Evolutionary conservation across 1,140 invertebrate genomes (phyloP), one percentile per base, ranked within the genome.

Genomic region (Hesperophylax magnus): DNA sequence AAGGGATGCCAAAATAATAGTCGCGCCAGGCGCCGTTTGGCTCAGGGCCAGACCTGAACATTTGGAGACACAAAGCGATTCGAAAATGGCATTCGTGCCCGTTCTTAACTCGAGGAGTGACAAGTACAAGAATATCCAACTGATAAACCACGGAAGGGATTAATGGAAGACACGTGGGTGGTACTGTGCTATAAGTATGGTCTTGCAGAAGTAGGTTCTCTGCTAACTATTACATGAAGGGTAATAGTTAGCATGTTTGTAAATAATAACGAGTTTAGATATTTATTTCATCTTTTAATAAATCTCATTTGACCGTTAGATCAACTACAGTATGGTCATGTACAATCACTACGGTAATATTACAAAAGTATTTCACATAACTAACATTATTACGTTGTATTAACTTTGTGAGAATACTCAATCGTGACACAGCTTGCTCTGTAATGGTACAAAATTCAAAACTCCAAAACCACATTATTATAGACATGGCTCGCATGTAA

Each of bases 231-330:
- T 15, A 54, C n/a, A n/a, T n/a, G n/a, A n/a, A 18, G 9, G 56
- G 20, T 58, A 14, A 7, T 4, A 4, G 17, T 4, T 3, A 3
- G 2, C 15, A 14, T 18, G 20, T n/a, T 18, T 58, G 54, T 18
- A 58, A 58, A 58, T 58, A 22, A 18, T 18, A 18, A 58, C 1
- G 6, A 8, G n/a, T 18, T 58, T n/a, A n/a, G n/a, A 65, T 65
- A 17, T 17, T 65, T 65, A 24, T 27, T 24, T 65, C 24, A 65
- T 69, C 27, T 39, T 69, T 69, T 69, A 69, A 69, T 69, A 69
- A 69, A 69, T 69, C 65, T 69, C 65, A 69, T n/a, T 65, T 69
- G 65, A 69, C 17, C 65, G n/a, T 20, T 22, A 20, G 61, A 52
- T 47, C 34, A 39, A 17, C 65, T 69, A 69, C 65, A 69, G 61